Percentiles rank a stretch among this genome's conserved stretches.
phyloP scores from a whole-genome alignment of 2,888 invertebrate genomes.

The Melinaea marsaeus region DNA sequence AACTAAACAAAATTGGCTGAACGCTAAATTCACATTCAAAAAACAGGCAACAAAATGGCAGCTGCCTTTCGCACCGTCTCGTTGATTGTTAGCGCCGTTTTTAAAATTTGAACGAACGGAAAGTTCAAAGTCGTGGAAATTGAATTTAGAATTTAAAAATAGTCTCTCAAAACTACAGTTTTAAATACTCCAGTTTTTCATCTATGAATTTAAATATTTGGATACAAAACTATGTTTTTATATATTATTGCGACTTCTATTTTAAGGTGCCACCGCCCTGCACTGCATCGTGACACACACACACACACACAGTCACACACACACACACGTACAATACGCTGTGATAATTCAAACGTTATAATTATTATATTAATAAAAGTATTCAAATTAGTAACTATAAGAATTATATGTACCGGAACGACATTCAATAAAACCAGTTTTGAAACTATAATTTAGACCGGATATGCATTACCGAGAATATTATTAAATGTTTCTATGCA shows the following conservation, averaged over 20 bases:
- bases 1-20: slow-evolving; percentile 24
- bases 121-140: slow-evolving; percentile 24
- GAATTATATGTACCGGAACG: slow-evolving; percentile 18
- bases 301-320: too few species aligned
- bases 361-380: not conserved
- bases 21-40: slow-evolving; percentile 16
- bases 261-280: too few species aligned
- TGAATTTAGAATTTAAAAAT: slow-evolving; percentile 23
- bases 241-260: too few species aligned
- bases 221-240: too few species aligned
- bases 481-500: too few species aligned
- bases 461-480: too few species aligned
- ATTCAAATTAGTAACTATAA: slow-evolving; percentile 6
- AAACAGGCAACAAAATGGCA: slow-evolving; percentile 34
- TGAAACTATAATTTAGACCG: not conserved
- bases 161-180: slow-evolving; percentile 1
- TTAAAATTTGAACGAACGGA: slow-evolving; percentile 38
- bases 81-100: slow-evolving; percentile 40
- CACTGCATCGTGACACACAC: too few species aligned
- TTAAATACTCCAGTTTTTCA: too few species aligned
- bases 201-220: too few species aligned
- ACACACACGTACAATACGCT: too few species aligned
- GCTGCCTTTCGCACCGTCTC: slow-evolving; percentile 39
- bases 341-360: not conserved
- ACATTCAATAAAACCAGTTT: slow-evolving; percentile 17